Evolutionary conservation across 2,888 invertebrate genomes (phyloP).

Genomic region (Erebia aethiops): DNA sequence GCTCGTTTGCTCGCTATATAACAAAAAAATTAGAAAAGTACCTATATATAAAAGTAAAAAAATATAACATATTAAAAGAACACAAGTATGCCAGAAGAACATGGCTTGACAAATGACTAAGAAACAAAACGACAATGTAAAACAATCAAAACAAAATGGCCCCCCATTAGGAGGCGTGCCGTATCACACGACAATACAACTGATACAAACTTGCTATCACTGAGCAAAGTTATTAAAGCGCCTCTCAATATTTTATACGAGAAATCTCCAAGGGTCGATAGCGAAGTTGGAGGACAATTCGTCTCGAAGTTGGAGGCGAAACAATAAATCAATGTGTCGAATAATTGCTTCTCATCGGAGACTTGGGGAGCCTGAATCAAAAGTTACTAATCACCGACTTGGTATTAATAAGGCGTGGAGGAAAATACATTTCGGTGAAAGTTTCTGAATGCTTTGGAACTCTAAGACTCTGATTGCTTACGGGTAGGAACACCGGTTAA

Average conservation of each 20-base stretch:
- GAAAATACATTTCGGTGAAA: slow-evolving; percentile 29
- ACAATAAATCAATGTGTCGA: slow-evolving; percentile 82
- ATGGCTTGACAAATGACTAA: slow-evolving; percentile 27
- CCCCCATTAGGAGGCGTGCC: slow-evolving; percentile 55
- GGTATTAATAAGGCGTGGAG: slow-evolving; percentile 67
- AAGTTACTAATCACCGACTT: slow-evolving; percentile 77
- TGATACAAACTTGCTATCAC: slow-evolving; percentile 56
- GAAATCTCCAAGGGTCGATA: slow-evolving; percentile 55
- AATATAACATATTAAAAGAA: neutral
- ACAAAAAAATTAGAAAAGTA: too few relatives aligned
- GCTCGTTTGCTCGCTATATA: too few relatives aligned
- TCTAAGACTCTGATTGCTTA: neutral
- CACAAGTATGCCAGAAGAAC: neutral
- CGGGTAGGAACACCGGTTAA: neutral
- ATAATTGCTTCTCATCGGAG: slow-evolving; percentile 74
- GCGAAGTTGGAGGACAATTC: slow-evolving; percentile 54
- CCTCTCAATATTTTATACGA: slow-evolving; percentile 65
- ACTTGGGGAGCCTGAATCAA: slow-evolving; percentile 66
- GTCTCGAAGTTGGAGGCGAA: slow-evolving; percentile 60
- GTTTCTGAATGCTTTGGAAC: slow-evolving; percentile 28
- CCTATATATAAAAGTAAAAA: too few relatives aligned
- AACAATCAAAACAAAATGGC: slow-evolving; percentile 46
- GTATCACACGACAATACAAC: slow-evolving; percentile 55
- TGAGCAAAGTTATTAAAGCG: slow-evolving; percentile 63
- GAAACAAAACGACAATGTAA: slow-evolving; percentile 35